phyloP scores from a whole-genome alignment of 2,113 vertebrate genomes.

The Cromileptes altivelis region DNA sequence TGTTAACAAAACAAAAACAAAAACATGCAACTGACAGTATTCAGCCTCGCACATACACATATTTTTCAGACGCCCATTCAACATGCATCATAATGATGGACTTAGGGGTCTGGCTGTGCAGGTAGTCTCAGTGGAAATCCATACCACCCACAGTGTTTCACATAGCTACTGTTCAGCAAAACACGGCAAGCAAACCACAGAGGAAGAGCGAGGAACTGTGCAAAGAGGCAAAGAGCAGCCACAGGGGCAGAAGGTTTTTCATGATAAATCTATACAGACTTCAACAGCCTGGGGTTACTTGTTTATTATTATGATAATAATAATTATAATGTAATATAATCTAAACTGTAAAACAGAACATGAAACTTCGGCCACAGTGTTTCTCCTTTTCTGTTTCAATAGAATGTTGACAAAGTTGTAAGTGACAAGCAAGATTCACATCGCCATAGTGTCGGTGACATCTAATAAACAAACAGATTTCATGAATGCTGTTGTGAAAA shows the following conservation, averaged over 20 bases:
- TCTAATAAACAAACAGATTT: neutral
- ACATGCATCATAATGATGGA: constrained; percentile 48
- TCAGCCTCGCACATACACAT: constrained; percentile 15
- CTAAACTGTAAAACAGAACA: neutral
- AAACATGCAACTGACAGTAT: neutral
- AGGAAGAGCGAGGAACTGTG: neutral
- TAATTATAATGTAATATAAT: neutral
- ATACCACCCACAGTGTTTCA: constrained; percentile 67
- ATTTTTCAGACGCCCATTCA: constrained; percentile 8
- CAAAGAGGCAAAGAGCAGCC: constrained; percentile 7
- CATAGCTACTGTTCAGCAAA: constrained; percentile 54
- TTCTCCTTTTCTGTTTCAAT: neutral
- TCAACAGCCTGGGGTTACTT: neutral
- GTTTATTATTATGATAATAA: neutral
- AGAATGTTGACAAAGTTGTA: neutral
- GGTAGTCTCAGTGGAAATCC: constrained; percentile 68
- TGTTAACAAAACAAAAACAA: constrained; percentile 28
- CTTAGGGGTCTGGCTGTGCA: constrained; percentile 48
- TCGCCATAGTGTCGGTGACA: neutral
- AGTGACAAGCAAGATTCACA: neutral
- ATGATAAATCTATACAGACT: constrained; percentile 11
- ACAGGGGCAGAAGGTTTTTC: neutral
- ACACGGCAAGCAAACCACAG: constrained; percentile 17
- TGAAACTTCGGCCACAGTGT: neutral
- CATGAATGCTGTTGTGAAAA: neutral